A percentile compares a stretch with the other conserved stretches of the same genome.
Conservation (phyloP, 2,113 vertebrate species). For the Aix galericulata region DNA sequence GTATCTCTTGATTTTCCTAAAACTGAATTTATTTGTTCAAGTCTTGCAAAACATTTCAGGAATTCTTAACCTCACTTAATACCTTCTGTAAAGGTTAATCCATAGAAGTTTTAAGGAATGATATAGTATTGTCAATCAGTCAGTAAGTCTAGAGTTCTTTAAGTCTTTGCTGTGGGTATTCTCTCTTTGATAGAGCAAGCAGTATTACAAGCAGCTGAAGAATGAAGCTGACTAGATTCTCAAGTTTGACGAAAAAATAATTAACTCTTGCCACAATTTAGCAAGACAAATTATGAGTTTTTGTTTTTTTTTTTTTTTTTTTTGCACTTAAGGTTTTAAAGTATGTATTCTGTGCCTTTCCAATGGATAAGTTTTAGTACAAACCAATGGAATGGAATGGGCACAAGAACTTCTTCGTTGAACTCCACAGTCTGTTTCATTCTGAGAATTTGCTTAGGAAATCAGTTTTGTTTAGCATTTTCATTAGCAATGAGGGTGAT, state of each 20-base stretch:
- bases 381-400: background rate
- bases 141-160: background rate
- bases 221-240: background rate
- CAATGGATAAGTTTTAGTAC: background rate
- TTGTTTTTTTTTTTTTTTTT: background rate
- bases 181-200: background rate
- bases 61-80: background rate
- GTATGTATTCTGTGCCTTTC: background rate
- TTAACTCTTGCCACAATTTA: background rate
- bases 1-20: background rate
- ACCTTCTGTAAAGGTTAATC: background rate
- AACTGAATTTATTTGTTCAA: background rate
- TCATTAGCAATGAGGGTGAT: background rate
- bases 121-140: background rate
- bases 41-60: background rate
- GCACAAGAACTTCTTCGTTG: background rate
- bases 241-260: background rate
- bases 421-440: background rate
- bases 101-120: background rate
- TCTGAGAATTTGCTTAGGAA: conserved; percentile 27
- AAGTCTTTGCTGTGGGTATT: background rate
- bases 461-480: background rate
- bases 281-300: background rate
- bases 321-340: background rate
- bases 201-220: background rate